Percentiles rank a stretch among this genome's conserved stretches.
phyloP scores from a whole-genome alignment of 1,140 invertebrate species.

The Phymastichus coffea region DNA sequence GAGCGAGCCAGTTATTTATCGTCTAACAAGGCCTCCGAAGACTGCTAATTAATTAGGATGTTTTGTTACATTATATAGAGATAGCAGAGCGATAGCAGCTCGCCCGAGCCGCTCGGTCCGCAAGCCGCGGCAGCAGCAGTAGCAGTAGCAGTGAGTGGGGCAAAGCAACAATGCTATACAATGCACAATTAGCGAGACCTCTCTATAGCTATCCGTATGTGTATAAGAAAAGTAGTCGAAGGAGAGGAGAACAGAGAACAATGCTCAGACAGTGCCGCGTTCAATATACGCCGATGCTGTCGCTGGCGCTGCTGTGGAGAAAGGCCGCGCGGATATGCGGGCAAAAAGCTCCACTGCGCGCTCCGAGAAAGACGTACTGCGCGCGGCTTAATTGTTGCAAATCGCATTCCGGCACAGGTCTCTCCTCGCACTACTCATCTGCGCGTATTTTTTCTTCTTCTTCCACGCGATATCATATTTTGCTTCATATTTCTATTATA shows the following conservation, averaged over 20 bases:
- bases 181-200: slow-evolving; percentile 53
- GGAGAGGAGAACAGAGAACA: slow-evolving; percentile 41
- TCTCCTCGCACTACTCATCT: no score
- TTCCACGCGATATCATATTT: no score
- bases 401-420: not conserved
- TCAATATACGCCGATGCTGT: no score
- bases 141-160: not conserved
- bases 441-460: no score
- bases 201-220: not conserved
- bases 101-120: no score
- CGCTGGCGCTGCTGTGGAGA: no score
- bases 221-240: not conserved
- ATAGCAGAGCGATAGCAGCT: slow-evolving; percentile 54
- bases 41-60: slow-evolving; percentile 58
- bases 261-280: slow-evolving; percentile 42
- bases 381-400: slow-evolving; percentile 6
- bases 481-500: no score
- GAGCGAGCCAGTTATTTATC: slow-evolving; percentile 50
- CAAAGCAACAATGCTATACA: slow-evolving; percentile 51
- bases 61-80: slow-evolving; percentile 58
- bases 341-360: slow-evolving; percentile 20
- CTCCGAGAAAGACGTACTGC: slow-evolving; percentile 17
- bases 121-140: no score
- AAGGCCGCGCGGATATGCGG: not conserved
- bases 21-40: slow-evolving; percentile 53